Evolutionary conservation across 64 coral and sea anemone species (phyloP).

Genomic region (Dendronephthya gigantea): DNA sequence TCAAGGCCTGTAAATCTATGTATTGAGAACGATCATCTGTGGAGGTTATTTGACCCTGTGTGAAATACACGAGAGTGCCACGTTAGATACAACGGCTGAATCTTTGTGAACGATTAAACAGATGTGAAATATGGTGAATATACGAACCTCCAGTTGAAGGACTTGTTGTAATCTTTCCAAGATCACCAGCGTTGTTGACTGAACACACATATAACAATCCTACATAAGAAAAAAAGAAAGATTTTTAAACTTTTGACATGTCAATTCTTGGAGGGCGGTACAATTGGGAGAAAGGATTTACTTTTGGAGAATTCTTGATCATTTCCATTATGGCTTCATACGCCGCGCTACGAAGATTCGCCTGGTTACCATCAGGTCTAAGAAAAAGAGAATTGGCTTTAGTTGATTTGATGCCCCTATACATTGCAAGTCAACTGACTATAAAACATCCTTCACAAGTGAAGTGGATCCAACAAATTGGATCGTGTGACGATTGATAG

Average conservation of each 20-base stretch:
- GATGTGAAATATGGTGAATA: too few relatives aligned
- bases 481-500: too few relatives aligned
- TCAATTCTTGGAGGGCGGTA: too few relatives aligned
- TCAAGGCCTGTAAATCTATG: constrained; percentile 82
- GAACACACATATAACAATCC: not conserved
- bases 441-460: too few relatives aligned
- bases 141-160: not conserved
- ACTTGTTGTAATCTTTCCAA: not conserved
- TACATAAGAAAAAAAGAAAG: not conserved
- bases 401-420: too few relatives aligned
- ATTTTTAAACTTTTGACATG: too few relatives aligned
- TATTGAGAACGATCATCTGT: constrained; percentile 66
- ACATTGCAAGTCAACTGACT: too few relatives aligned
- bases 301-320: constrained; percentile 97
- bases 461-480: too few relatives aligned
- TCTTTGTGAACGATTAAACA: too few relatives aligned
- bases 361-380: constrained; percentile 79
- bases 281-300: too few relatives aligned
- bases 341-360: constrained; percentile 84
- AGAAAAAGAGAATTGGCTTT: not conserved
- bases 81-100: not conserved
- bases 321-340: constrained; percentile 99
- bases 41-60: constrained; percentile 22
- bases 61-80: not conserved
- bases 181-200: not conserved